Percentiles rank a stretch among this genome's conserved stretches.
phyloP scores from a whole-genome alignment of 2,113 vertebrate species.

The Formicarius rufipectus region DNA sequence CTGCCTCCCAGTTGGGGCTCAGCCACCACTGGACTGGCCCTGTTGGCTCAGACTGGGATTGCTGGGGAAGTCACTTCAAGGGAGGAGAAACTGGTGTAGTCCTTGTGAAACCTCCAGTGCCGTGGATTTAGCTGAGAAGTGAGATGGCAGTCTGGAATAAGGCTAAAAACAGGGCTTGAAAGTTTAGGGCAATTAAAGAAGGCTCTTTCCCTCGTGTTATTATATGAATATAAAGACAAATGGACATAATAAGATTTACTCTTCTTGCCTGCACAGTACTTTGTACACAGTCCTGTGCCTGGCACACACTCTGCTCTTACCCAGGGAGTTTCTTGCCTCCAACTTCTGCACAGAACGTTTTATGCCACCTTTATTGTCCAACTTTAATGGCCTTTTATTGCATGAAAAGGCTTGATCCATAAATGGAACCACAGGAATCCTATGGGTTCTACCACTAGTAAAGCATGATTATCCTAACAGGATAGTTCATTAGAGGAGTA shows the following conservation, averaged over 20 bases:
- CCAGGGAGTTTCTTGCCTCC: neutral
- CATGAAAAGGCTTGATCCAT: neutral
- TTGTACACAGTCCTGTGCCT: neutral
- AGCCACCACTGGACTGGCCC: fast-evolving
- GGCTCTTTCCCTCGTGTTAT: neutral
- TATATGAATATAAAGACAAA: neutral
- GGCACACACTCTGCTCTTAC: neutral
- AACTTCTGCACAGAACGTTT: neutral
- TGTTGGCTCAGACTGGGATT: neutral
- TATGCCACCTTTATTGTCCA: neutral
- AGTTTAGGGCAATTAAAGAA: neutral
- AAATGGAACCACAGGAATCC: neutral
- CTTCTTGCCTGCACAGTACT: neutral
- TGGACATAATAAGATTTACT: neutral
- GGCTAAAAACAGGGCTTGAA: neutral
- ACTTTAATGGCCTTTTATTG: neutral
- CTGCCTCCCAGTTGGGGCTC: neutral
- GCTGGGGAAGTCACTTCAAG: neutral
- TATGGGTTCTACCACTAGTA: constrained; percentile 6
- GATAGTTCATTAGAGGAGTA: neutral
- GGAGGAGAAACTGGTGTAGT: neutral
- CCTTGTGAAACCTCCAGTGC: neutral
- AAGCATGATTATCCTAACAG: neutral
- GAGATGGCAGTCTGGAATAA: neutral
- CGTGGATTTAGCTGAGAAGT: neutral